A percentile compares a stretch with the other conserved stretches of the same genome.
These are phyloP conservation scores for Capra hircus DNA, from an alignment of 2,113 vertebrate genomes.

Conservation along the genomic window DNA sequence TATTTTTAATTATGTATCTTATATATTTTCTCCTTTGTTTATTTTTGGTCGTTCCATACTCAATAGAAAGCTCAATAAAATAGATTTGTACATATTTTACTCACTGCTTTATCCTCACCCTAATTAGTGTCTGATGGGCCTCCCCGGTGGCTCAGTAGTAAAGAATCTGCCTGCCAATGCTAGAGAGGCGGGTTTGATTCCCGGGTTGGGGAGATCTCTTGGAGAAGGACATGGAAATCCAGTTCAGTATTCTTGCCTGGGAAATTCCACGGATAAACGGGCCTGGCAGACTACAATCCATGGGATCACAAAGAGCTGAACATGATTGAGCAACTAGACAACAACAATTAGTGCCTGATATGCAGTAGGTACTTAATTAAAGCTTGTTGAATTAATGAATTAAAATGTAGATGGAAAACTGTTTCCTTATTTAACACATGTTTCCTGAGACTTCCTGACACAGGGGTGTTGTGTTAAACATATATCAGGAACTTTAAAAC, in stretches of 20 bases:
- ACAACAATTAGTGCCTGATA: neutral
- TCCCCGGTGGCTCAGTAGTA: neutral
- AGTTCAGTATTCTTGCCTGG: neutral
- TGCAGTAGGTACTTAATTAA: neutral
- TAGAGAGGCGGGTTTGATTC: accelerated
- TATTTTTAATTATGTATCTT: neutral
- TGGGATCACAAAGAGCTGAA: neutral
- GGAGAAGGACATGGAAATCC: neutral
- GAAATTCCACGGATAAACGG: neutral
- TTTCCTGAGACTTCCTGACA: neutral
- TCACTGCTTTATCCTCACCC: neutral
- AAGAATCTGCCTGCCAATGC: neutral
- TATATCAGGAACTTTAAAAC: constrained; percentile 9
- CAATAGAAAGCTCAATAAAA: neutral
- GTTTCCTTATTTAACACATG: neutral
- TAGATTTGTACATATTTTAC: neutral
- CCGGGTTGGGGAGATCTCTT: neutral
- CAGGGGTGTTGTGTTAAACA: neutral
- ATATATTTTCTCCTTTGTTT: neutral
- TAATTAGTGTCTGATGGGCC: neutral
- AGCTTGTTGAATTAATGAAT: neutral
- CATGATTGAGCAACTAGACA: neutral
- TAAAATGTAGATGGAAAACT: neutral
- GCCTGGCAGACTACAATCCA: neutral
- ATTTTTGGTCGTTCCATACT: neutral